These are phyloP conservation scores for Lepidostoma basale DNA, from an alignment of 1,140 invertebrate species.

Conservation along the genomic window DNA sequence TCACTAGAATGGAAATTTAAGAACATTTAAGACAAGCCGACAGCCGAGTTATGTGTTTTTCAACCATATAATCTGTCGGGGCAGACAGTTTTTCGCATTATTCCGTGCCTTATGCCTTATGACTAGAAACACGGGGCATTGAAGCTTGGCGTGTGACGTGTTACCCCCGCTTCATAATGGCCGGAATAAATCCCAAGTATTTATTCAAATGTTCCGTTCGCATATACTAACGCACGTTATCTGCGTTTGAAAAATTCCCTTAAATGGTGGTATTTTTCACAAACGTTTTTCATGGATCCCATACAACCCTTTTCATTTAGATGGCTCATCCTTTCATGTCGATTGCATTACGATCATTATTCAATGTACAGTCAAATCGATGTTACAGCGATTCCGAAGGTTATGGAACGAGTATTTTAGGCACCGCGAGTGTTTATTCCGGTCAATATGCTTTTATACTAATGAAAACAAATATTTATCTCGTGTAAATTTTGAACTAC, in stretches of 20 bases:
- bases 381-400: too few species aligned
- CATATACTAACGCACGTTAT: slow-evolving; percentile 16
- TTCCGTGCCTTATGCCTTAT: slow-evolving; percentile 9
- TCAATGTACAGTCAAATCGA: too few species aligned
- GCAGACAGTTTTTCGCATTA: background rate
- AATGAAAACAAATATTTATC: too few species aligned
- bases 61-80: slow-evolving; percentile 1
- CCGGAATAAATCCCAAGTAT: slow-evolving; percentile 17
- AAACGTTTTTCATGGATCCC: slow-evolving; percentile 18
- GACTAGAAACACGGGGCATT: background rate
- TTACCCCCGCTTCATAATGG: slow-evolving; percentile 22
- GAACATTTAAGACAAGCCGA: slow-evolving; percentile 11
- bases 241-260: slow-evolving; percentile 11
- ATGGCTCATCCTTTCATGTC: slow-evolving; percentile 1
- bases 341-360: too few species aligned
- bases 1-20: slow-evolving; percentile 9
- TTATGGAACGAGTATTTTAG: too few species aligned
- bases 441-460: too few species aligned
- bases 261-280: slow-evolving; percentile 15
- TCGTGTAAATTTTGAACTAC: too few species aligned
- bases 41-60: slow-evolving; percentile 1
- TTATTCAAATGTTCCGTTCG: slow-evolving; percentile 24
- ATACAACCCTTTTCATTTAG: too few species aligned
- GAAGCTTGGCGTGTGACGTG: slow-evolving; percentile 11
- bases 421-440: too few species aligned